Conservation (phyloP, 2,797 vertebrate species). For the Cephalopachus bancanus region DNA sequence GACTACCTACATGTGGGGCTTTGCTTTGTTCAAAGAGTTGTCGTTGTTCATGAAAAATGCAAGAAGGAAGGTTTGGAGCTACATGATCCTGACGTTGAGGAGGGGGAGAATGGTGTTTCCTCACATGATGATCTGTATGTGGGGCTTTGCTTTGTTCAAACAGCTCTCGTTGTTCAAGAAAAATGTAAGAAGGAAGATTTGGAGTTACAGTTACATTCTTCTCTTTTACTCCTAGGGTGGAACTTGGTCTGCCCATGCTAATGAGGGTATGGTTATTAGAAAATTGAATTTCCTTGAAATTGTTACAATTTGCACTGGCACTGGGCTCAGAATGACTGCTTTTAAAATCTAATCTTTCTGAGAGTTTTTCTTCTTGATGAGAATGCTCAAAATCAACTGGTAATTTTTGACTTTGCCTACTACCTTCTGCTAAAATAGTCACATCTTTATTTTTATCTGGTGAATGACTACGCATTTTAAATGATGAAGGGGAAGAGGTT, state of each 20-base stretch:
- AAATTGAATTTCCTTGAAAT: constrained; percentile 41
- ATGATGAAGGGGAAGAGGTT: constrained; percentile 18
- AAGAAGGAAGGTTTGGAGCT: constrained; percentile 71
- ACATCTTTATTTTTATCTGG: constrained; percentile 32
- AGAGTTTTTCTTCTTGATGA: constrained; percentile 53
- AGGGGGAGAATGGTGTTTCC: constrained; percentile 58
- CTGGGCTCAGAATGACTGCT: constrained; percentile 30
- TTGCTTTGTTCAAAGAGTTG: constrained; percentile 71
- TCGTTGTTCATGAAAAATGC: constrained; percentile 76
- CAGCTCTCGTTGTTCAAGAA: constrained; percentile 38
- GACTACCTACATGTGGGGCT: constrained; percentile 54
- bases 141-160: neutral
- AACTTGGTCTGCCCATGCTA: constrained; percentile 22
- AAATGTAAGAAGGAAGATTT: neutral
- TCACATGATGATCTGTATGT: neutral
- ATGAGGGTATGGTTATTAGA: constrained; percentile 24
- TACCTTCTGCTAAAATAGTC: constrained; percentile 46
- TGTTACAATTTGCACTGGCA: neutral
- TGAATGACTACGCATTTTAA: neutral
- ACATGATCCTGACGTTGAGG: constrained; percentile 57
- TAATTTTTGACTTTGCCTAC: constrained; percentile 54
- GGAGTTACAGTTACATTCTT: neutral
- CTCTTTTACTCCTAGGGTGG: constrained; percentile 52
- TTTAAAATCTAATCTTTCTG: constrained; percentile 66
- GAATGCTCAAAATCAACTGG: constrained; percentile 65